Conservation (phyloP, 2,797 vertebrate genomes). For the Meda fulgida region DNA sequence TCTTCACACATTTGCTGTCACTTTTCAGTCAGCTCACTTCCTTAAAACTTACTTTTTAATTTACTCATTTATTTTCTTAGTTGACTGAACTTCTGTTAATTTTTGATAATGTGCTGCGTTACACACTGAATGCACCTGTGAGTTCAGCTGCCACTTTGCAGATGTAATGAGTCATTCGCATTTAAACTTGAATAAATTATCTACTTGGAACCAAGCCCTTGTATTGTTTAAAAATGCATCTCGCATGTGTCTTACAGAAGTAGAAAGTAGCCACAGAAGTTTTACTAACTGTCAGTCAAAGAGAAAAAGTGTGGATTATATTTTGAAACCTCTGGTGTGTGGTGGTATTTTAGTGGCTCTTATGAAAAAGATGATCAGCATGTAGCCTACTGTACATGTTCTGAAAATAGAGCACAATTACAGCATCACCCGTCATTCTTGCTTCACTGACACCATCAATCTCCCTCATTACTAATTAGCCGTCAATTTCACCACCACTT, state of each 20-base stretch:
- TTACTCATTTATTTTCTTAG: constrained; percentile 29
- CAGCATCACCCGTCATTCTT: constrained; percentile 42
- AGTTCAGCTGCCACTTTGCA: constrained; percentile 9
- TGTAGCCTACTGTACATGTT: neutral
- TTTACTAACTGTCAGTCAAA: constrained; percentile 21
- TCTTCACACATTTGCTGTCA: neutral
- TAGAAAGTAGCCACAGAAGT: constrained; percentile 3
- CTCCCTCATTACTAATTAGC: constrained; percentile 70
- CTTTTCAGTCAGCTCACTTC: neutral
- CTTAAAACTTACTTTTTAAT: neutral
- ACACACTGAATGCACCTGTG: constrained; percentile 34
- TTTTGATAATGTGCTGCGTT: constrained; percentile 19
- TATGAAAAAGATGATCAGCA: neutral
- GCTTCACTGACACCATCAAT: constrained; percentile 66
- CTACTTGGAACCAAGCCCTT: constrained; percentile 10
- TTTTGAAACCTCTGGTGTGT: neutral
- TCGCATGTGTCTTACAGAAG: neutral
- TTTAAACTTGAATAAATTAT: constrained; percentile 30
- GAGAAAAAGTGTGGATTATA: constrained; percentile 7
- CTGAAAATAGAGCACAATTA: constrained; percentile 15
- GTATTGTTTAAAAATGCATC: constrained; percentile 13
- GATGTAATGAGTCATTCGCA: constrained; percentile 15
- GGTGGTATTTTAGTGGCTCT: neutral
- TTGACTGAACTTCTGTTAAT: constrained; percentile 32
- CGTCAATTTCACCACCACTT: constrained; percentile 70